Evolutionary conservation across 2,888 invertebrate genomes (phyloP).

Genomic region (Trissolcus brochymenae): DNA sequence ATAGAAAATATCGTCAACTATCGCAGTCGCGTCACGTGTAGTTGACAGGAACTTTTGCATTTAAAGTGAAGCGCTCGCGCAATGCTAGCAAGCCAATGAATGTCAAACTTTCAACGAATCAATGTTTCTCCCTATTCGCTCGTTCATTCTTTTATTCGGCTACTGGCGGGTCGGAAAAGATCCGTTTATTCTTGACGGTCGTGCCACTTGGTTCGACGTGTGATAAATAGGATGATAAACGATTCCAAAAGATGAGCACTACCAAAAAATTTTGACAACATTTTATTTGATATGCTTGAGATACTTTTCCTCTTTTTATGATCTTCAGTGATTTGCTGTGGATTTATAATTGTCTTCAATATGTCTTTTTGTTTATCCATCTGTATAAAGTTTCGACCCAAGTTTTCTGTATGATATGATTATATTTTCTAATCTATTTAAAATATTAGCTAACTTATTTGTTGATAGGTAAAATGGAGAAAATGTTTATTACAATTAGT

Average conservation of each 20-base stretch:
- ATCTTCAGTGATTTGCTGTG: slow-evolving; percentile 15
- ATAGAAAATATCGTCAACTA: slow-evolving; percentile 41
- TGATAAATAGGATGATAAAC: slow-evolving; percentile 59
- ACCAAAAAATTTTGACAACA: slow-evolving; percentile 51
- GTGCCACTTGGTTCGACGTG: slow-evolving; percentile 44
- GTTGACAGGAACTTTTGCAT: slow-evolving; percentile 54
- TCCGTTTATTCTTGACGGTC: slow-evolving; percentile 37
- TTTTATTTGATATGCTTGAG: slow-evolving; percentile 41
- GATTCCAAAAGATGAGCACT: slow-evolving; percentile 35
- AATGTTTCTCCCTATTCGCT: slow-evolving; percentile 42
- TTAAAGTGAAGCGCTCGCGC: slow-evolving; percentile 43
- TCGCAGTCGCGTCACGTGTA: slow-evolving; percentile 52
- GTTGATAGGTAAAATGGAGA: too few relatives aligned
- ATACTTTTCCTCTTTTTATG: slow-evolving; percentile 35
- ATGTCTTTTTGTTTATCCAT: too few relatives aligned
- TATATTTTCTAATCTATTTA: too few relatives aligned
- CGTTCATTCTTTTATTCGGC: slow-evolving; percentile 29
- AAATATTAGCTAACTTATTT: too few relatives aligned
- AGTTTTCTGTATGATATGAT: too few relatives aligned
- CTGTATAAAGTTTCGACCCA: too few relatives aligned
- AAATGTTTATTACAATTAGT: too few relatives aligned
- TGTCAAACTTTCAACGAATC: slow-evolving; percentile 58
- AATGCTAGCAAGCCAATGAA: slow-evolving; percentile 47
- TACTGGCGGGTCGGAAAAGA: slow-evolving; percentile 32
- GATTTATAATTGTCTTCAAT: slow-evolving; percentile 17